These are phyloP conservation scores for Hirundo rustica DNA, from an alignment of 2,797 vertebrate species.

Conservation along the genomic window DNA sequence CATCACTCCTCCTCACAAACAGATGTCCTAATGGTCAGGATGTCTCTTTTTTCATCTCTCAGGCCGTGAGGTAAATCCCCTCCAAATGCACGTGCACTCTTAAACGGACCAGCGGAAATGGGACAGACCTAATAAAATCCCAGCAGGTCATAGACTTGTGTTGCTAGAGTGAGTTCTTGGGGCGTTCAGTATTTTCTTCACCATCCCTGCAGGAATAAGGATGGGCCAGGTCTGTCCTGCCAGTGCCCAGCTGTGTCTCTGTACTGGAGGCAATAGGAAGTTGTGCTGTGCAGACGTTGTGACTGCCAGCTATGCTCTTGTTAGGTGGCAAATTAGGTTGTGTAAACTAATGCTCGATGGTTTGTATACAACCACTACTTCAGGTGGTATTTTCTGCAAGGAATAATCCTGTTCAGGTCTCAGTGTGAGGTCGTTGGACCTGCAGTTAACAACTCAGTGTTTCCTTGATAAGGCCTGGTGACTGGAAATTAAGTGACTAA, in stretches of 20 bases:
- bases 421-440: not conserved
- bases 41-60: not conserved
- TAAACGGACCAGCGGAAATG: not conserved
- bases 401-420: not conserved
- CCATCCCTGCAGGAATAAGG: not conserved
- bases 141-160: not conserved
- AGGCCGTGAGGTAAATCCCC: not conserved
- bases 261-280: fast-evolving
- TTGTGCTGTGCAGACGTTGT: not conserved
- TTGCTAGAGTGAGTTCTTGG: not conserved
- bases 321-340: not conserved
- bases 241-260: not conserved
- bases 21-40: not conserved
- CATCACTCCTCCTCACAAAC: not conserved
- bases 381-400: not conserved
- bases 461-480: not conserved
- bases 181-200: not conserved
- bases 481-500: not conserved
- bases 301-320: not conserved
- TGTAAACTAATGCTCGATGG: not conserved
- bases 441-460: not conserved
- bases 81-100: not conserved
- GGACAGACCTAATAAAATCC: not conserved
- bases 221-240: not conserved
- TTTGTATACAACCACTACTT: not conserved